phyloP scores from a whole-genome alignment of 2,888 invertebrate species.

The Drosophila paracracens region DNA sequence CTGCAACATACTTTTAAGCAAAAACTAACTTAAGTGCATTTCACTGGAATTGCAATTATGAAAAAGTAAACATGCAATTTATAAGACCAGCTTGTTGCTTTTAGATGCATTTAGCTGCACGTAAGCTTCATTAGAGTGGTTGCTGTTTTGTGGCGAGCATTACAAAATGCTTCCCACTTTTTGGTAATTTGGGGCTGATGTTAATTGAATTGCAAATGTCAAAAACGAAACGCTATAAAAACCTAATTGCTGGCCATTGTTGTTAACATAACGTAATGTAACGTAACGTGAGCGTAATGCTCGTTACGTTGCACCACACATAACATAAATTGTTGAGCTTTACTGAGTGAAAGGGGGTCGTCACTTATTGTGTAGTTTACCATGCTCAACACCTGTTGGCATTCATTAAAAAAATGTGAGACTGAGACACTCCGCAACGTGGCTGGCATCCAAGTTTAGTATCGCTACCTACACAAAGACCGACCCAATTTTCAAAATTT shows the following conservation, averaged over 20 bases:
- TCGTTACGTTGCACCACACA: slow-evolving; percentile 66
- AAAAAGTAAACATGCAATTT: slow-evolving; percentile 43
- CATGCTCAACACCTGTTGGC: slow-evolving; percentile 53
- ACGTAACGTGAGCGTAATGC: slow-evolving; percentile 43
- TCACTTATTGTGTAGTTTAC: slow-evolving; percentile 23
- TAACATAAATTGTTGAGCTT: slow-evolving; percentile 34
- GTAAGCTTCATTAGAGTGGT: slow-evolving; percentile 52
- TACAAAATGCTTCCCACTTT: slow-evolving; percentile 45
- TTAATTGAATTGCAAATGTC: slow-evolving; percentile 77
- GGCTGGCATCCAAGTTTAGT: slow-evolving; percentile 28
- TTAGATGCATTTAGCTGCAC: slow-evolving; percentile 55
- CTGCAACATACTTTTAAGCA: neutral
- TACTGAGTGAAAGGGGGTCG: neutral
- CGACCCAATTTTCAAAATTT: slow-evolving; percentile 47
- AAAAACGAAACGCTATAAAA: slow-evolving; percentile 59
- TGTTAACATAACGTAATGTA: slow-evolving; percentile 60
- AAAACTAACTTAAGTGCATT: slow-evolving; percentile 11
- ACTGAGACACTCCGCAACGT: neutral
- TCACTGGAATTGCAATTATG: slow-evolving; percentile 59
- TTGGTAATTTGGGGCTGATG: slow-evolving; percentile 22
- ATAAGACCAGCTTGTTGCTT: slow-evolving; percentile 30
- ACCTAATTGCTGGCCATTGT: slow-evolving; percentile 66
- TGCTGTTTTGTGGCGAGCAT: slow-evolving; percentile 42
- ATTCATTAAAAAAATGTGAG: slow-evolving; percentile 48
- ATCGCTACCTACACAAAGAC: neutral